These are phyloP conservation scores for Dendrocincla tyrannina DNA, from an alignment of 2,797 vertebrate genomes.

Conservation along the genomic window DNA sequence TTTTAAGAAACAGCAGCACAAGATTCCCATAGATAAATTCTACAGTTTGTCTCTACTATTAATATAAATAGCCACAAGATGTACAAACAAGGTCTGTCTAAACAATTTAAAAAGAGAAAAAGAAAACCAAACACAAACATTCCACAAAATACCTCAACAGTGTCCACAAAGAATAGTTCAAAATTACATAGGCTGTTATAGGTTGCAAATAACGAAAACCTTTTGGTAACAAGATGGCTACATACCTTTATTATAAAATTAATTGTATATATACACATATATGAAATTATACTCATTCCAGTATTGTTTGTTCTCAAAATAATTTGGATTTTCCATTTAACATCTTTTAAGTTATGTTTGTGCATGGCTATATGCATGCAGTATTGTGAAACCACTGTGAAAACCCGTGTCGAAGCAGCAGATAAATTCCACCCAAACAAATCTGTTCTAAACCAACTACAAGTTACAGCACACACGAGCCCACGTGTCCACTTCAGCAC, in stretches of 20 bases:
- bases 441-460: neutral
- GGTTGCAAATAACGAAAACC: neutral
- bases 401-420: rapidly evolving
- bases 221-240: neutral
- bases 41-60: neutral
- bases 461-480: neutral
- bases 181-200: neutral
- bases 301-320: neutral
- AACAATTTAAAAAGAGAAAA: neutral
- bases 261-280: neutral
- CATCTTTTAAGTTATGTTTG: neutral
- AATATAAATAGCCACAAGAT: neutral
- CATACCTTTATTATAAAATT: neutral
- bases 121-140: neutral
- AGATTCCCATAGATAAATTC: neutral
- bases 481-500: neutral
- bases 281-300: neutral
- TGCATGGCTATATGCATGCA: neutral
- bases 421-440: neutral
- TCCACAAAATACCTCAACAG: neutral
- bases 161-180: neutral
- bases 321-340: neutral
- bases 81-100: neutral
- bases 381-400: neutral
- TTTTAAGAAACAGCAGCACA: neutral